Percentiles rank a stretch among this genome's conserved stretches.
phyloP scores from a whole-genome alignment of 2,113 vertebrate species.

The Prochilodus magdalenae region DNA sequence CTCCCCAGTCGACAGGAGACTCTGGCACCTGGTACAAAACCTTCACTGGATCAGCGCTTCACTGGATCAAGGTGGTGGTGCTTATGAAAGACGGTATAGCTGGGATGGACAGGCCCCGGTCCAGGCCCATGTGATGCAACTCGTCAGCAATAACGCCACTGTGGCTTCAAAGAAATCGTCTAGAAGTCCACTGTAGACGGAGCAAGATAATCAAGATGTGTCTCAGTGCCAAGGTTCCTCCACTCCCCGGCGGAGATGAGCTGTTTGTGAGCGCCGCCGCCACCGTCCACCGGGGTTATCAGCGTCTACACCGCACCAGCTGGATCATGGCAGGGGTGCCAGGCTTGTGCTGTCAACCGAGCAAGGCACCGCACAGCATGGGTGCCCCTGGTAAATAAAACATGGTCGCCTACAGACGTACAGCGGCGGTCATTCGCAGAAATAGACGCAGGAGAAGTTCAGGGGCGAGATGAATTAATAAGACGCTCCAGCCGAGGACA shows the following conservation, averaged over 20 bases:
- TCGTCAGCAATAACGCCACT: constrained; percentile 34
- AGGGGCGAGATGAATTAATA: constrained; percentile 18
- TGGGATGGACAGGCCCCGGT: neutral
- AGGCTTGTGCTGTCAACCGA: constrained; percentile 13
- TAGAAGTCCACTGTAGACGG: neutral
- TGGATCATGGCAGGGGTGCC: constrained; percentile 17
- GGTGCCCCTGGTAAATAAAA: constrained; percentile 11
- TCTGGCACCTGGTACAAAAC: neutral
- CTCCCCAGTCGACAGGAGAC: neutral
- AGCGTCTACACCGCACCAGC: too few species aligned
- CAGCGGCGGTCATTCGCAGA: constrained; percentile 17
- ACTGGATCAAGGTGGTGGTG: neutral
- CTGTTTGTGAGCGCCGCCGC: neutral
- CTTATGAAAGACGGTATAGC: constrained; percentile 4
- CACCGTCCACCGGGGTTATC: constrained; percentile 26
- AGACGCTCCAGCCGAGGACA: neutral
- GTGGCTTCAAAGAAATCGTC: constrained; percentile 10
- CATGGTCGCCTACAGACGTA: constrained; percentile 8
- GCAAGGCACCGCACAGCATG: constrained; percentile 20
- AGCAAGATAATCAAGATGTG: constrained; percentile 17
- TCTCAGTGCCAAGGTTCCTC: neutral
- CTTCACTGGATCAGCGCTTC: neutral
- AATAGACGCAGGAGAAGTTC: neutral
- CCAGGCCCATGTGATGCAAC: constrained; percentile 40
- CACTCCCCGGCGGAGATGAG: constrained; percentile 15